Conservation (phyloP, 2,888 invertebrate genomes). For the Arrhopalites spinosus region DNA sequence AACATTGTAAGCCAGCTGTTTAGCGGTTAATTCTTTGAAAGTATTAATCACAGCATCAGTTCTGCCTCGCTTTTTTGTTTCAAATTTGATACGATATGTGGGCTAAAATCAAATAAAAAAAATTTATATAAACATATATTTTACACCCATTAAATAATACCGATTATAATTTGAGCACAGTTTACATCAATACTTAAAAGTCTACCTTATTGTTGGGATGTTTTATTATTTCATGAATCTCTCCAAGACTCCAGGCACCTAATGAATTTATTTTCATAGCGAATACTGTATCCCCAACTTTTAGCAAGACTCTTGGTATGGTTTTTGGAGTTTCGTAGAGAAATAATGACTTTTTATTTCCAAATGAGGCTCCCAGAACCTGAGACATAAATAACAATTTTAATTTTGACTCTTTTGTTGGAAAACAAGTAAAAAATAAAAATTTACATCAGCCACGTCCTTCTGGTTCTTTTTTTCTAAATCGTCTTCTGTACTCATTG, state of each 20-base stretch:
- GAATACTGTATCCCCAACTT: conserved; percentile 65
- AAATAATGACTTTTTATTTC: too few relatives aligned
- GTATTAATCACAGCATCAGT: conserved; percentile 55
- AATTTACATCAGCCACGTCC: too few relatives aligned
- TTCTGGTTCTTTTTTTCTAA: too few relatives aligned
- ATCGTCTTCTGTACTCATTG: too few relatives aligned
- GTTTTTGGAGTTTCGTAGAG: conserved; percentile 37
- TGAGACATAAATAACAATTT: too few relatives aligned
- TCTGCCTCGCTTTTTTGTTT: conserved; percentile 43
- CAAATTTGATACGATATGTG: conserved; percentile 55
- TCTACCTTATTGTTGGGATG: conserved; percentile 56
- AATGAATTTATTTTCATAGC: conserved; percentile 68
- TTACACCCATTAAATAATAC: too few relatives aligned
- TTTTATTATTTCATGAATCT: conserved; percentile 57
- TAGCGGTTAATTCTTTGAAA: conserved; percentile 72
- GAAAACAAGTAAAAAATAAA: too few relatives aligned
- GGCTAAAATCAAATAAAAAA: conserved; percentile 32
- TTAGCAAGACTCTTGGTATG: conserved; percentile 57
- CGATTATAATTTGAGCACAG: too few relatives aligned
- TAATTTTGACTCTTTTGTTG: too few relatives aligned
- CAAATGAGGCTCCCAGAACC: too few relatives aligned
- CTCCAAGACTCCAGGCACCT: conserved; percentile 69
- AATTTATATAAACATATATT: too few relatives aligned
- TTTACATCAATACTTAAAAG: background rate
- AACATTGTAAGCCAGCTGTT: conserved; percentile 73